Conservation (phyloP, 2,797 vertebrate genomes). For the Characodon lateralis region DNA sequence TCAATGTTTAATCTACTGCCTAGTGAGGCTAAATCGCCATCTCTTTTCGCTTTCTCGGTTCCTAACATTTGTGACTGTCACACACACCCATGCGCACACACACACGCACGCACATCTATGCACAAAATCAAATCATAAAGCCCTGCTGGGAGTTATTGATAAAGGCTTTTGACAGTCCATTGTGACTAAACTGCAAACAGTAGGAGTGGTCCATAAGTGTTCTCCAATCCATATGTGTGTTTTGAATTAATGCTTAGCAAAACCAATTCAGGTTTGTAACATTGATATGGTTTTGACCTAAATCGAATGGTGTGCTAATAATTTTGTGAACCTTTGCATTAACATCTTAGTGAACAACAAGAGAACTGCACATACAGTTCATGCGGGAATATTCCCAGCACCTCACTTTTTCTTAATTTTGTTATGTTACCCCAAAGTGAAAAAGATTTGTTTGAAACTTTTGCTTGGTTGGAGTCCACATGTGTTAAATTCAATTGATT, state of each 20-base stretch:
- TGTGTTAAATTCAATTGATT: not conserved
- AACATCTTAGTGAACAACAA: no score
- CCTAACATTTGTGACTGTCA: constrained; percentile 11
- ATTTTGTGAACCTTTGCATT: no score
- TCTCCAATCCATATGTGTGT: constrained; percentile 3
- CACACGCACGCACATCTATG: not conserved
- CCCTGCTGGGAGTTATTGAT: constrained; percentile 18
- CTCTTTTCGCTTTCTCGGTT: constrained; percentile 12
- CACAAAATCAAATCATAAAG: constrained; percentile 2
- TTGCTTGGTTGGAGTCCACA: not conserved
- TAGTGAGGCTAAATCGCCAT: constrained; percentile 40
- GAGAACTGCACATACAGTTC: no score
- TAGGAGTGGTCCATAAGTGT: not conserved
- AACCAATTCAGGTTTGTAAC: not conserved
- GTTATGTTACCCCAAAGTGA: not conserved
- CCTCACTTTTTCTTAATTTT: not conserved
- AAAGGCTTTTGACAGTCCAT: constrained; percentile 3
- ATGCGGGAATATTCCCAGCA: not conserved
- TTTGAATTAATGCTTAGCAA: not conserved
- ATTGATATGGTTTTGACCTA: not conserved
- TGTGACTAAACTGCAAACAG: constrained; percentile 5
- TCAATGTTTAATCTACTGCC: constrained; percentile 57
- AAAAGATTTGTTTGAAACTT: no score
- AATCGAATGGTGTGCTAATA: not conserved
- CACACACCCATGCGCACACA: not conserved